Conservation (phyloP, 1,140 invertebrate species). For the Tetraneura akinire region DNA sequence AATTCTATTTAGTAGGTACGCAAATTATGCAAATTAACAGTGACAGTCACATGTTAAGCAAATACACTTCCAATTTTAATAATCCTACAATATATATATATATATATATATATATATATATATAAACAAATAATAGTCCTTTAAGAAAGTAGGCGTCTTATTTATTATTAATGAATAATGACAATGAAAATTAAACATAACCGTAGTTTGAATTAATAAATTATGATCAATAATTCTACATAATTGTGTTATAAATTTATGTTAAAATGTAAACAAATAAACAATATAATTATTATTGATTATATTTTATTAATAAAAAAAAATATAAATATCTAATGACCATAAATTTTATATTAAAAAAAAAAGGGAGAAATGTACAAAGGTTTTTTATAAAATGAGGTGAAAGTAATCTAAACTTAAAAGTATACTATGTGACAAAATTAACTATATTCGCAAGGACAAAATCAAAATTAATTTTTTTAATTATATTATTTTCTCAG, state of each 20-base stretch:
- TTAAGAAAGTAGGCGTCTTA: background rate
- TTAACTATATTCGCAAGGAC: too few species aligned
- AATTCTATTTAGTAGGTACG: background rate
- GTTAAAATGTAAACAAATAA: too few species aligned
- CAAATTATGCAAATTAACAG: constrained; percentile 2
- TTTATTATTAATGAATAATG: constrained; percentile 17
- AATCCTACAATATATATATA: background rate
- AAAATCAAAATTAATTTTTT: too few species aligned
- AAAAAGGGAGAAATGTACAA: too few species aligned
- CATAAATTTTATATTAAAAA: too few species aligned
- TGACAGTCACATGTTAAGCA: background rate
- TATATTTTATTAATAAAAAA: too few species aligned
- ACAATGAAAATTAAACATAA: background rate
- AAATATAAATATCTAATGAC: too few species aligned
- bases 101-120: background rate
- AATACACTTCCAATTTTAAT: background rate
- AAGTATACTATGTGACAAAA: too few species aligned
- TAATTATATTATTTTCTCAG: too few species aligned
- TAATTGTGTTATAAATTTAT: background rate
- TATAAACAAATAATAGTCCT: background rate
- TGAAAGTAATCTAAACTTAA: too few species aligned
- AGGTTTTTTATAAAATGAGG: too few species aligned
- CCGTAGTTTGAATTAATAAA: background rate
- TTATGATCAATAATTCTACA: background rate
- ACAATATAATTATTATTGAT: too few species aligned